Evolutionary conservation across 2,888 invertebrate species (phyloP), one percentile per base, ranked within the genome.

Genomic region (Busseola fusca): DNA sequence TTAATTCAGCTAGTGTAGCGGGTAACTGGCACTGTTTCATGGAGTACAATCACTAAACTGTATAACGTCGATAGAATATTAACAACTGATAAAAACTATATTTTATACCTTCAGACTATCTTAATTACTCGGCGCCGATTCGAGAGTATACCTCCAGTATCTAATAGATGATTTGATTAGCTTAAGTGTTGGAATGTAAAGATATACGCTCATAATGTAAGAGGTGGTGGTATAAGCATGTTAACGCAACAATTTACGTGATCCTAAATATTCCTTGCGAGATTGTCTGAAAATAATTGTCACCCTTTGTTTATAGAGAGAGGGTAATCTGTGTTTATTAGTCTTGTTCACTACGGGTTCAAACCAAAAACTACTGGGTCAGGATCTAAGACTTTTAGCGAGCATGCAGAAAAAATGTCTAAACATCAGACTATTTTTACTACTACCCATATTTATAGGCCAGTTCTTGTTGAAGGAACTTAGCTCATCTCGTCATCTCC

Each of bases 11-110:
- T 54, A 60, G 18, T n/a, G 27, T 10, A n/a, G n/a, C 30, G 37
- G 59, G 18, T 60, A 56, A 52, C 50, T 57, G 64, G 52, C 60
- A 65, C 62, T 42, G 64, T 40, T 64, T 45, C 40, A 69, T 54
- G 37, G 48, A 58, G 52, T 58, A 78, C 65, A 76, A 60, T 56
- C 57, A 72, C 40, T 63, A 42, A 66, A 58, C 52, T 65, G 48
- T 63, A 45, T 34, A 54, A 68, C 72, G 72, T 54, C 67, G 67
- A 77, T 82, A 65, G 78, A 82, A 82, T 79, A 79, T 78, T 77
- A 78, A 71, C 64, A 54, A 68, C 67, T 66, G 69, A 81, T 76
- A 76, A 81, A 69, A 78, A 78, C 72, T 34, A 69, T 72, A 72
- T 79, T 82, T 82, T 63, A 71, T 72, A 59, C 58, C 50, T 62